Conservation (phyloP, 2,888 invertebrate genomes). For the Macropis europaea region DNA sequence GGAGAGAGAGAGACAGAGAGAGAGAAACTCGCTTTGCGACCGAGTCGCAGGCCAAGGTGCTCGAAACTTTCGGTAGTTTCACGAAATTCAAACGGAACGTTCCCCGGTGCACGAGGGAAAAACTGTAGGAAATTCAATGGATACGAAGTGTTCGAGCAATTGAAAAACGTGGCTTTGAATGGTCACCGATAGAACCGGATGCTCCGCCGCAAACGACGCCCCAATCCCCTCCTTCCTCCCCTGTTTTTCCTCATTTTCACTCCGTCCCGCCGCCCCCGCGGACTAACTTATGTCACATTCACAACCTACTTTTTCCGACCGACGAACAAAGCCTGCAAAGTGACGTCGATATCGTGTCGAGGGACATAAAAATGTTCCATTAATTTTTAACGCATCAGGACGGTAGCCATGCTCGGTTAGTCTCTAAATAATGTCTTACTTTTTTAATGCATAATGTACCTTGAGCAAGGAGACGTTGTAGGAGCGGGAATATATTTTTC, state of each 20-base stretch:
- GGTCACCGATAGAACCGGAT: background rate
- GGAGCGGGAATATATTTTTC: background rate
- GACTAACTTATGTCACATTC: background rate
- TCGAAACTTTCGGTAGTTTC: background rate
- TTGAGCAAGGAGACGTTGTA: too few species aligned
- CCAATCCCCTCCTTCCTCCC: background rate
- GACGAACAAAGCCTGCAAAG: constrained; percentile 11
- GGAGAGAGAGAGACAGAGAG: background rate
- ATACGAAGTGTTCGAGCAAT: background rate
- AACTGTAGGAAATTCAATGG: background rate
- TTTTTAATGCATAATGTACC: too few species aligned
- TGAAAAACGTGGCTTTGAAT: background rate
- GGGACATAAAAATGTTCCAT: too few species aligned
- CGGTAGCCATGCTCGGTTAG: too few species aligned
- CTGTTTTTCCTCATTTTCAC: background rate
- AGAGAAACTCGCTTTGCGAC: background rate
- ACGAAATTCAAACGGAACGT: background rate
- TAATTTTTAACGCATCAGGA: too few species aligned
- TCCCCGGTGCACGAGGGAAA: too few species aligned
- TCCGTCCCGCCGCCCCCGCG: background rate
- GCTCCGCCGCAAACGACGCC: background rate
- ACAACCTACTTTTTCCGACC: constrained; percentile 1
- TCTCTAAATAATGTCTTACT: too few species aligned
- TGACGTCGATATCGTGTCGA: background rate
- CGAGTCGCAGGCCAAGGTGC: background rate